These are phyloP conservation scores for Osmoderma eremita DNA, from an alignment of 2,888 invertebrate species.

Conservation along the genomic window DNA sequence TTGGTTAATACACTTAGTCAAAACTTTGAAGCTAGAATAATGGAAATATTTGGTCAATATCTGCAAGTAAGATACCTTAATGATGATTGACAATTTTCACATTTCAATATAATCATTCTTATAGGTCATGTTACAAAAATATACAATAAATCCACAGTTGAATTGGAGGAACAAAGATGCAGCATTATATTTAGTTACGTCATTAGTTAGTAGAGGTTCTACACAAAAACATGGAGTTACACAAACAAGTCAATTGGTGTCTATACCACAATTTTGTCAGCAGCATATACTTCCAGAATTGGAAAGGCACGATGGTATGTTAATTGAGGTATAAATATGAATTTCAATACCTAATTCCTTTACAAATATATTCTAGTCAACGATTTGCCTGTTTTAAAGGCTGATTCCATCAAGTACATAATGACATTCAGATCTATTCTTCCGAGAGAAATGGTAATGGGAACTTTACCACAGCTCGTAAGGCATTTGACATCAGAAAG, in stretches of 20 bases:
- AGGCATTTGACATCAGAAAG: slow-evolving; percentile 79
- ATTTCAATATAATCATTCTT: slow-evolving; percentile 36
- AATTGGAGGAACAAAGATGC: slow-evolving; percentile 97
- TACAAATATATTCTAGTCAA: slow-evolving; percentile 70
- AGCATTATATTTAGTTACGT: slow-evolving; percentile 95
- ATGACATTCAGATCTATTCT: slow-evolving; percentile 95
- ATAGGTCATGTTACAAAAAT: slow-evolving; percentile 81
- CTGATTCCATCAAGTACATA: slow-evolving; percentile 95
- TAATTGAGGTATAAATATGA: not conserved
- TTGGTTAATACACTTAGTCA: slow-evolving; percentile 90
- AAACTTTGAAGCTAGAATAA: slow-evolving; percentile 88
- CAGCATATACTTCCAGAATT: slow-evolving; percentile 89
- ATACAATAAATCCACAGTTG: slow-evolving; percentile 75
- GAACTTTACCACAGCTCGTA: slow-evolving; percentile 81
- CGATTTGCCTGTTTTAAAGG: slow-evolving; percentile 90
- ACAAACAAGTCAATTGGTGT: slow-evolving; percentile 88
- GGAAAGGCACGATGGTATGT: slow-evolving; percentile 74
- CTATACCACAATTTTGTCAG: slow-evolving; percentile 88
- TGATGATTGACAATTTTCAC: not conserved
- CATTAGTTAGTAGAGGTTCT: slow-evolving; percentile 88
- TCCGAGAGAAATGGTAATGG: slow-evolving; percentile 79
- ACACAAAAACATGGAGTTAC: slow-evolving; percentile 93
- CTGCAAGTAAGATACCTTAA: slow-evolving; percentile 70
- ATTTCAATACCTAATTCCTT: not conserved
- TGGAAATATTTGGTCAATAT: slow-evolving; percentile 88